Percentiles rank a stretch among this genome's conserved stretches.
phyloP scores from a whole-genome alignment of 2,113 vertebrate genomes.

The Pandion haliaetus region DNA sequence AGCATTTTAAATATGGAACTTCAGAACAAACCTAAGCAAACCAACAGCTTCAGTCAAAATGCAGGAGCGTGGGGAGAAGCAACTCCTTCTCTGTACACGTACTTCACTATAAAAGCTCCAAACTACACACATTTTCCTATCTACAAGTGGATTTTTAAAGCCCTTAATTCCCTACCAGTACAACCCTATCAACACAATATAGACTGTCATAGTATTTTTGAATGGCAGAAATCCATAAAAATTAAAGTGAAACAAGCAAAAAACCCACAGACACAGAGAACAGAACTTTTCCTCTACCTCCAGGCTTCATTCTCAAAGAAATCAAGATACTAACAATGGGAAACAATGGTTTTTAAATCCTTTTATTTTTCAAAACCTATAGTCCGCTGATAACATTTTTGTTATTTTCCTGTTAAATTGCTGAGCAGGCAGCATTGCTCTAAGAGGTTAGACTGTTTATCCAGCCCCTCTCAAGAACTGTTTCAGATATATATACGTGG shows the following conservation, averaged over 20 bases:
- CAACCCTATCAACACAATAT: not conserved
- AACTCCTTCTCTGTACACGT: not conserved
- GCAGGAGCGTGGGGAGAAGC: not conserved
- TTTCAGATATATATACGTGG: accelerated
- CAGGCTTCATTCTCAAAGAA: not conserved
- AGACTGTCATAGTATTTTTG: not conserved
- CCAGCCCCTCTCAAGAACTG: not conserved
- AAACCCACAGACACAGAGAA: not conserved
- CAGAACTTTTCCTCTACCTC: not conserved
- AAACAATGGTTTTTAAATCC: not conserved
- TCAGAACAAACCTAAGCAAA: not conserved
- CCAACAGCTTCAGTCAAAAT: not conserved
- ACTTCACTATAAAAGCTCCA: not conserved
- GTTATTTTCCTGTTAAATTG: not conserved
- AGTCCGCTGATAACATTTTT: not conserved
- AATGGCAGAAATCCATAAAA: not conserved
- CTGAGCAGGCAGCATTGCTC: accelerated
- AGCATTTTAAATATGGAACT: not conserved
- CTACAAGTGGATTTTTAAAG: not conserved
- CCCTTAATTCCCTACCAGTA: not conserved
- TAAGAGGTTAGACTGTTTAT: not conserved
- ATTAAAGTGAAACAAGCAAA: not conserved
- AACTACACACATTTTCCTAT: not conserved
- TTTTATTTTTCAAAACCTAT: not conserved
- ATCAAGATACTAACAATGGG: not conserved